Percentiles rank a stretch among this genome's conserved stretches.
These are phyloP conservation scores for Heteromormyrus szaboi DNA, from an alignment of 2,797 vertebrate species.

Conservation along the genomic window DNA sequence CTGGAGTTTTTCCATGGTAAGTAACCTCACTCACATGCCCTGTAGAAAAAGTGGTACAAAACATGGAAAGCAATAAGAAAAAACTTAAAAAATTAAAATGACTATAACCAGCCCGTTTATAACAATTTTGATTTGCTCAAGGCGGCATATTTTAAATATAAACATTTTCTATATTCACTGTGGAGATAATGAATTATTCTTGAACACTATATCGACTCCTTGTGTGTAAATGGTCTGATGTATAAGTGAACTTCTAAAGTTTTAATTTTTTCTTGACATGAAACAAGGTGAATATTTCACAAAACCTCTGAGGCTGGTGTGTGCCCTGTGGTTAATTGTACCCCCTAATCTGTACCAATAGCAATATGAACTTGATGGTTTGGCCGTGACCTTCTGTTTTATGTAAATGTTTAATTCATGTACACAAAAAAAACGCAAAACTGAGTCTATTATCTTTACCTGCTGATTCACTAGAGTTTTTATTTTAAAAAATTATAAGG, in stretches of 20 bases:
- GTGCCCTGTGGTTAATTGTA: background rate
- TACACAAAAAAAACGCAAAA: background rate
- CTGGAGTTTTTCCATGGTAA: background rate
- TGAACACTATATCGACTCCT: background rate
- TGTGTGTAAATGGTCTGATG: background rate
- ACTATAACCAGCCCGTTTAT: background rate
- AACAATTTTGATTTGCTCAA: background rate
- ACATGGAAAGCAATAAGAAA: background rate
- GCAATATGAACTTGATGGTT: background rate
- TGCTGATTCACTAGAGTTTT: background rate
- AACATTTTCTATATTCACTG: background rate
- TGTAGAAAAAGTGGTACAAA: background rate
- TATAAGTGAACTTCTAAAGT: background rate
- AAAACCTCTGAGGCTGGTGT: background rate
- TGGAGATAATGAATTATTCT: background rate
- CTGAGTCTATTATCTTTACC: background rate
- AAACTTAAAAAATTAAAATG: background rate
- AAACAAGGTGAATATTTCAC: background rate
- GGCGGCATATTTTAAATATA: background rate
- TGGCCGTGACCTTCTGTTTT: background rate
- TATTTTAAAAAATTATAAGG: background rate
- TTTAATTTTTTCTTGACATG: background rate
- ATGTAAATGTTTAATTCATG: background rate
- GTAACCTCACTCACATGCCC: background rate
- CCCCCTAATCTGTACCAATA: background rate